Percentiles rank a stretch among this genome's conserved stretches.
These are phyloP conservation scores for Urocynchramus pylzowi DNA, from an alignment of 2,113 vertebrate genomes.

Conservation along the genomic window DNA sequence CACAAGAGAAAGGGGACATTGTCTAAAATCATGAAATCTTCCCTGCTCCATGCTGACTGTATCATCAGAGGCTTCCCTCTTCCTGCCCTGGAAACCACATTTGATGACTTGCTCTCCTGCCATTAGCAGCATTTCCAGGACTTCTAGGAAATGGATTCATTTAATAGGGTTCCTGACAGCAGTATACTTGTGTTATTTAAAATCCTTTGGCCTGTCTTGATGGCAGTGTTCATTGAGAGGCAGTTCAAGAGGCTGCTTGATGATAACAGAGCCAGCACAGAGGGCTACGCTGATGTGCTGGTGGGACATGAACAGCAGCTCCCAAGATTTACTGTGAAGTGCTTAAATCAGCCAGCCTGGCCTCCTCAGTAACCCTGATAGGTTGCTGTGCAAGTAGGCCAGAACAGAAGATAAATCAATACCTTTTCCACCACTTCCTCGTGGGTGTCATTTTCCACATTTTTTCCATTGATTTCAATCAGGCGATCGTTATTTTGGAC, in stretches of 20 bases:
- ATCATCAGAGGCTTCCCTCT: background rate
- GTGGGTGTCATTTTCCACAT: conserved; percentile 77
- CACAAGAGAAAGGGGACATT: background rate
- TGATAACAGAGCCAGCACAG: background rate
- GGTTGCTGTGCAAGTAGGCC: background rate
- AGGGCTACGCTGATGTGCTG: background rate
- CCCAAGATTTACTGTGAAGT: background rate
- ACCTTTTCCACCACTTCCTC: conserved; percentile 83
- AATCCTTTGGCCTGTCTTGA: background rate
- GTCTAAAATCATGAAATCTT: background rate
- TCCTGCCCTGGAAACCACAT: background rate
- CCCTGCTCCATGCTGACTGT: background rate
- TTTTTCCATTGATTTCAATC: conserved; percentile 88
- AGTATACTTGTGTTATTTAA: background rate
- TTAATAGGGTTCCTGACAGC: background rate
- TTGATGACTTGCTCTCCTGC: background rate
- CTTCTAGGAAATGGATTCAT: background rate
- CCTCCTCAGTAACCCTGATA: background rate
- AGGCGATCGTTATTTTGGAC: conserved; percentile 80
- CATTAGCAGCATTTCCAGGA: background rate
- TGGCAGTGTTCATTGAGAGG: background rate
- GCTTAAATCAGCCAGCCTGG: background rate
- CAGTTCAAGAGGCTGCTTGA: background rate
- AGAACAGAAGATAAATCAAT: conserved; percentile 1
- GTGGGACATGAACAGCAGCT: background rate